Conservation (phyloP, 2,888 invertebrate genomes). For the Perizoma affinitatum region DNA sequence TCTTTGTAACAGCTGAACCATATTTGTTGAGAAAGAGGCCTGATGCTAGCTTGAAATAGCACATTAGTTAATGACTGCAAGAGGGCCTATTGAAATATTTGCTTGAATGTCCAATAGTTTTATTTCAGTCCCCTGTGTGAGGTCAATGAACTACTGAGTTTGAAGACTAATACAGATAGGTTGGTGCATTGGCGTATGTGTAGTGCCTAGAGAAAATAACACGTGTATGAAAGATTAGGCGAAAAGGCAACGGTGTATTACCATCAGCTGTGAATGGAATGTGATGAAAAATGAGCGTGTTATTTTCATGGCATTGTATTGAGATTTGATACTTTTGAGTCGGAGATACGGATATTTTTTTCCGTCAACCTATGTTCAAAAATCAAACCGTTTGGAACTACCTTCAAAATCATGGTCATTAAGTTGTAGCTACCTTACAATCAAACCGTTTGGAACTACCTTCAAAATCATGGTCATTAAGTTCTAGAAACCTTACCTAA, state of each 20-base stretch:
- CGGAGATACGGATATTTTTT: background rate
- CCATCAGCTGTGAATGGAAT: constrained; percentile 8
- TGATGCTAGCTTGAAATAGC: too few species aligned
- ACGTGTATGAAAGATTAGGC: constrained; percentile 12
- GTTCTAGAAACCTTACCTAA: too few species aligned
- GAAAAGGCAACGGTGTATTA: background rate
- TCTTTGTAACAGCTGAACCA: too few species aligned
- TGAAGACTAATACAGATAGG: background rate
- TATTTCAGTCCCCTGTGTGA: background rate
- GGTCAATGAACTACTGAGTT: background rate
- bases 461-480: constrained; percentile 5
- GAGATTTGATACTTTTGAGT: too few species aligned
- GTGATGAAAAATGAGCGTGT: constrained; percentile 6
- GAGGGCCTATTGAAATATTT: too few species aligned
- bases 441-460: constrained; percentile 20
- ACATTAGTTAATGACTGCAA: too few species aligned
- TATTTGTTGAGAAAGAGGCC: too few species aligned
- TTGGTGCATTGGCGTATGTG: background rate
- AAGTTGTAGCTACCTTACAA: background rate
- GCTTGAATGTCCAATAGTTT: too few species aligned
- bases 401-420: constrained; percentile 13
- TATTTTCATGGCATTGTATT: background rate
- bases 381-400: constrained; percentile 16
- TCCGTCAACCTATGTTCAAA: too few species aligned
- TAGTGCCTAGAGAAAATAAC: constrained; percentile 12